phyloP scores from a whole-genome alignment of 2,797 vertebrate species.

The Cephalopachus bancanus region DNA sequence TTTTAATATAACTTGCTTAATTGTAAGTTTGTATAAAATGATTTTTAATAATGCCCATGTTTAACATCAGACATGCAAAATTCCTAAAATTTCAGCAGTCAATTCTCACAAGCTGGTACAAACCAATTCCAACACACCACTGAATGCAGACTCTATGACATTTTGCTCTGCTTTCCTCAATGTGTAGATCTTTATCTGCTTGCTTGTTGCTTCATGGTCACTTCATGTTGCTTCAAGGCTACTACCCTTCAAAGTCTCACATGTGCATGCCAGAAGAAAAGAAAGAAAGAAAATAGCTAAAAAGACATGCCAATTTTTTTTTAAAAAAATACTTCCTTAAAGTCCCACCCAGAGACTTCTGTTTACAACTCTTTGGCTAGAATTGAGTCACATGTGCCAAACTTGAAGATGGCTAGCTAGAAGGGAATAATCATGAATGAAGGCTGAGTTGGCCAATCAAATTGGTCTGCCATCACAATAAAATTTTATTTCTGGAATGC shows the following conservation, averaged over 20 bases:
- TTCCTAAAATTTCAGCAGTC: background rate
- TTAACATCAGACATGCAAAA: conserved; percentile 1
- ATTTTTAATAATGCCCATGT: background rate
- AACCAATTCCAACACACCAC: background rate
- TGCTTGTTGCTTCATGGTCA: background rate
- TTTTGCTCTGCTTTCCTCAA: background rate
- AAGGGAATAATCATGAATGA: background rate
- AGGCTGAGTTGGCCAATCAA: background rate
- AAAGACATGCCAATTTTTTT: background rate
- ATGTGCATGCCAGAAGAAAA: background rate
- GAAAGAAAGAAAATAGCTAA: background rate
- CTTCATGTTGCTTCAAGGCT: background rate
- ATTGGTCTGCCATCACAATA: background rate
- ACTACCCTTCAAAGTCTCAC: background rate
- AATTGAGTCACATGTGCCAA: background rate
- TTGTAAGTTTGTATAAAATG: background rate
- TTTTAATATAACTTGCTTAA: conserved; percentile 7
- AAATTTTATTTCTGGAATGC: background rate
- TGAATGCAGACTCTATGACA: background rate
- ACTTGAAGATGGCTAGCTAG: background rate
- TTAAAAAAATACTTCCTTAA: background rate
- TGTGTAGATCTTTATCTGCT: background rate
- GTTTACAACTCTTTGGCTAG: background rate
- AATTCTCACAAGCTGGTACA: background rate
- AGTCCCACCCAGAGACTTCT: background rate